A percentile compares a stretch with the other conserved stretches of the same genome.
These are phyloP conservation scores for Palloptera scutellata DNA, from an alignment of 2,888 invertebrate species.

Conservation along the genomic window DNA sequence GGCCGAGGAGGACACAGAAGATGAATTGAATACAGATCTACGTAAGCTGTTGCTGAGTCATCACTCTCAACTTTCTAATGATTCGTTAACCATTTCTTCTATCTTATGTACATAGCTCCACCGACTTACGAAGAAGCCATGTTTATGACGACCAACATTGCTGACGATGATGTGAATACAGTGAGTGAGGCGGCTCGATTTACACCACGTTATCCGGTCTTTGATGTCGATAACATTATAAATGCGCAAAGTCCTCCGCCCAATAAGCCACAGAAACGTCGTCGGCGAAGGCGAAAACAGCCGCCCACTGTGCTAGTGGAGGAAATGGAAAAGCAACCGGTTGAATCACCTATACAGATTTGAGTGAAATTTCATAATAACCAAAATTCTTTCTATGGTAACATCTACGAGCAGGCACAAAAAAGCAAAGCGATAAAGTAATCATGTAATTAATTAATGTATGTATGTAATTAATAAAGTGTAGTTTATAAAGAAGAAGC, in stretches of 20 bases:
- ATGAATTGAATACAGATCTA: conserved; percentile 45
- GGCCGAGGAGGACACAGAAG: conserved; percentile 39
- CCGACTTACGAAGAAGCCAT: conserved; percentile 63
- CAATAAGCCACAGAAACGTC: conserved; percentile 50
- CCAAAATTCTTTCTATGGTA: background rate
- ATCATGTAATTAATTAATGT: background rate
- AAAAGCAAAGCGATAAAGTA: no score
- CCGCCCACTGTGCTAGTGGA: background rate
- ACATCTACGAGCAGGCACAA: background rate
- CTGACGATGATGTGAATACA: conserved; percentile 56
- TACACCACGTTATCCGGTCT: conserved; percentile 62
- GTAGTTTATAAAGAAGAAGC: background rate
- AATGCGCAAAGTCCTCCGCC: conserved; percentile 47
- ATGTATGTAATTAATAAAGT: background rate
- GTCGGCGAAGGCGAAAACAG: conserved; percentile 24
- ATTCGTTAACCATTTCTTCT: background rate
- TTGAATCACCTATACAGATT: conserved; percentile 51
- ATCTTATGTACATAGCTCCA: conserved; percentile 50
- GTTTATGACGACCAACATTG: conserved; percentile 58
- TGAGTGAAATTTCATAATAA: conserved; percentile 26
- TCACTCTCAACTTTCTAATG: background rate
- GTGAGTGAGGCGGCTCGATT: conserved; percentile 51
- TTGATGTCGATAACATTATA: conserved; percentile 50
- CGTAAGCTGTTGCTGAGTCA: no score
- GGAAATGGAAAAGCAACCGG: conserved; percentile 37